phyloP scores from a whole-genome alignment of 2,113 vertebrate species.

The Pterocles gutturalis region DNA sequence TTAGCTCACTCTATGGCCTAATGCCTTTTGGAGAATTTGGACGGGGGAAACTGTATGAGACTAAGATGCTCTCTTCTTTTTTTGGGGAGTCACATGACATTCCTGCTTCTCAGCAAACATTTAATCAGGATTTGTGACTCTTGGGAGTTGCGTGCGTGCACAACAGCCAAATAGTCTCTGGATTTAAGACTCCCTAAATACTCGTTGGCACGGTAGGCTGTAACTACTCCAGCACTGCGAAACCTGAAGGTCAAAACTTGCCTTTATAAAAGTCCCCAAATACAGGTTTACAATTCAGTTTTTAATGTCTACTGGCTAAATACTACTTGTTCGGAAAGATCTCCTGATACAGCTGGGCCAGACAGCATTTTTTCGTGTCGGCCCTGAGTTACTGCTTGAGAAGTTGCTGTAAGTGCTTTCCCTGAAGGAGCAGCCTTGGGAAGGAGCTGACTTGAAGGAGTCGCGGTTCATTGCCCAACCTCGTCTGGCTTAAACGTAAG shows the following conservation, averaged over 20 bases:
- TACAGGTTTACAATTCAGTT: background rate
- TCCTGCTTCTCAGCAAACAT: conserved; percentile 1
- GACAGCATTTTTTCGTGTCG: background rate
- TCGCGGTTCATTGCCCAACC: background rate
- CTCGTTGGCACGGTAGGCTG: background rate
- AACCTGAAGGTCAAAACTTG: background rate
- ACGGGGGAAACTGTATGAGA: background rate
- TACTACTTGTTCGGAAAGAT: background rate
- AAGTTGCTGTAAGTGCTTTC: background rate
- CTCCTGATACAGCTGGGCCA: background rate
- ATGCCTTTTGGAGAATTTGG: background rate
- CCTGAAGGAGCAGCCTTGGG: background rate
- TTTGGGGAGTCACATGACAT: background rate
- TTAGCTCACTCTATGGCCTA: background rate
- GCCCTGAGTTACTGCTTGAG: background rate
- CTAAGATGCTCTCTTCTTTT: background rate
- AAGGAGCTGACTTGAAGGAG: background rate
- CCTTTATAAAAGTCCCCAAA: background rate
- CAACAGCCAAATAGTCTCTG: background rate
- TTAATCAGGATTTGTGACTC: background rate
- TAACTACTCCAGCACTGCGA: background rate
- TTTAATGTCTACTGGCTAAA: background rate
- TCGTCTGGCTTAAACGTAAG: background rate
- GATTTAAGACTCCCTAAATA: background rate
- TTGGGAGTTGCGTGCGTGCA: background rate